Conservation (phyloP, 2,888 invertebrate species). For the Eupithecia abbreviata region DNA sequence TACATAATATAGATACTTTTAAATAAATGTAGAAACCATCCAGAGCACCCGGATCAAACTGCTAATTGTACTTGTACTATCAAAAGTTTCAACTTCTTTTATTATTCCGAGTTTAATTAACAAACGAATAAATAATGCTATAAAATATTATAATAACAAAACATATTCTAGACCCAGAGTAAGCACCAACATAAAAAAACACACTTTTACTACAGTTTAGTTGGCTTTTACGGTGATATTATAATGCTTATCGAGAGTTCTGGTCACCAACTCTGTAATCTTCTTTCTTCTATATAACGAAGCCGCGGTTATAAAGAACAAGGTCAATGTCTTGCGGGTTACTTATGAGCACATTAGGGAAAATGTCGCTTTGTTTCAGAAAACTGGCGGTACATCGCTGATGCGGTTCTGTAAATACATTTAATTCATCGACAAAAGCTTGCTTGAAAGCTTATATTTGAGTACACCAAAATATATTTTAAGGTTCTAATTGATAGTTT, state of each 20-base stretch:
- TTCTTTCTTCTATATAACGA: background rate
- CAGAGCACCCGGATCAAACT: too few relatives aligned
- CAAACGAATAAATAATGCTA: too few relatives aligned
- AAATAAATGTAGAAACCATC: too few relatives aligned
- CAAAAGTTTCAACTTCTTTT: too few relatives aligned
- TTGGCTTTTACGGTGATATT: background rate
- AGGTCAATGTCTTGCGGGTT: constrained; percentile 22
- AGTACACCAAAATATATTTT: too few relatives aligned
- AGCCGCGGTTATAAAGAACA: background rate
- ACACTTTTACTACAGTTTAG: background rate
- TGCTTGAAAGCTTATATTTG: too few relatives aligned
- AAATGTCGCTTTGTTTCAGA: constrained; percentile 23
- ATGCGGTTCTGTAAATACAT: background rate
- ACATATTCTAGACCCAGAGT: background rate
- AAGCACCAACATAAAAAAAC: background rate
- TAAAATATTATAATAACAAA: background rate
- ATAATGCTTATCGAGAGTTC: background rate
- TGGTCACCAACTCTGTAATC: background rate
- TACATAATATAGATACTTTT: too few relatives aligned
- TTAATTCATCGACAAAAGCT: too few relatives aligned
- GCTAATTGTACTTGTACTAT: too few relatives aligned
- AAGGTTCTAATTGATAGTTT: too few relatives aligned
- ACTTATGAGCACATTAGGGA: constrained; percentile 35
- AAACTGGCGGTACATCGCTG: constrained; percentile 8
- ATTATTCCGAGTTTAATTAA: too few relatives aligned